phyloP scores from a whole-genome alignment of 2,888 invertebrate species.

The Nineta flava region DNA sequence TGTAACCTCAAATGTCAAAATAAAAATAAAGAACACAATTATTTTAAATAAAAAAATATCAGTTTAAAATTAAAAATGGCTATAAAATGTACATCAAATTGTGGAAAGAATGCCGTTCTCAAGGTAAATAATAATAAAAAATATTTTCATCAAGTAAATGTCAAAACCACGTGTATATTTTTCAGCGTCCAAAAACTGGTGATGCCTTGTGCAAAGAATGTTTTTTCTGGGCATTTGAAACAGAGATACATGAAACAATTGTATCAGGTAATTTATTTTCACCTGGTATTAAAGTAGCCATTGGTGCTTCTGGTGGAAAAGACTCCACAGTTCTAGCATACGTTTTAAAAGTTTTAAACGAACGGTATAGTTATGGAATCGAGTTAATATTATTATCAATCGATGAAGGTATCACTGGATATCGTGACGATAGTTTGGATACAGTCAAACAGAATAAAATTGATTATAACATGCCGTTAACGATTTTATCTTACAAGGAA shows the following conservation, averaged over 20 bases:
- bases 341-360: constrained; percentile 79
- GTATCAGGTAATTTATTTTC: constrained; percentile 64
- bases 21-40: no score
- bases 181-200: constrained; percentile 77
- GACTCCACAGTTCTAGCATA: constrained; percentile 97
- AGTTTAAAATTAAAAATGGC: constrained; percentile 43
- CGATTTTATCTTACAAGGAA: constrained; percentile 92
- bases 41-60: neutral
- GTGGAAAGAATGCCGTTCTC: constrained; percentile 57
- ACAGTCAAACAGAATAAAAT: constrained; percentile 89
- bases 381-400: constrained; percentile 84
- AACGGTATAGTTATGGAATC: constrained; percentile 77
- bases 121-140: constrained; percentile 38
- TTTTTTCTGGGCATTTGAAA: constrained; percentile 86
- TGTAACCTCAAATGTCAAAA: no score
- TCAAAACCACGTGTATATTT: constrained; percentile 8
- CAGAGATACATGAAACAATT: constrained; percentile 88
- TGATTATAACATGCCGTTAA: constrained; percentile 85
- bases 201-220: constrained; percentile 88
- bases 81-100: constrained; percentile 47
- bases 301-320: constrained; percentile 88
- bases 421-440: constrained; percentile 89
- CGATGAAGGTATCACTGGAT: constrained; percentile 95
- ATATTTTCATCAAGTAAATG: neutral
- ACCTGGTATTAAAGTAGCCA: constrained; percentile 71